Conservation (phyloP, 2,888 invertebrate species). For the Meiosimyza decipiens region DNA sequence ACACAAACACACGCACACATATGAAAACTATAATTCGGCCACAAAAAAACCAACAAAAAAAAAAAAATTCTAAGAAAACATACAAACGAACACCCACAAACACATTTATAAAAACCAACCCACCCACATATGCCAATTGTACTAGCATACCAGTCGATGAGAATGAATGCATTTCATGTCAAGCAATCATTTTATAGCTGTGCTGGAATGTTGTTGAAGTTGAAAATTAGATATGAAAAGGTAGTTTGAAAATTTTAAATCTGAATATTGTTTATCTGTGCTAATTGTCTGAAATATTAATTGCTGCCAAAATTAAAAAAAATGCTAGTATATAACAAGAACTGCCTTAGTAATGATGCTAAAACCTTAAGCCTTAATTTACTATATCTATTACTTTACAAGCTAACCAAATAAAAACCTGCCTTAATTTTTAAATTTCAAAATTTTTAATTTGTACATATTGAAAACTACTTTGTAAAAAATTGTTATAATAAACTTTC, state of each 20-base stretch:
- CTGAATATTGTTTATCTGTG: not conserved
- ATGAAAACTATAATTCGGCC: not conserved
- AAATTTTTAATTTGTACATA: slow-evolving; percentile 14
- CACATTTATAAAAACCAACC: not conserved
- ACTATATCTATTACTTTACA: not conserved
- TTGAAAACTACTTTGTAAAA: slow-evolving; percentile 16
- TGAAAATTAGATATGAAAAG: slow-evolving; percentile 23
- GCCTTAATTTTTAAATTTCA: slow-evolving; percentile 7
- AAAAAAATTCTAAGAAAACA: not conserved
- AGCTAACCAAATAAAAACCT: slow-evolving; percentile 17
- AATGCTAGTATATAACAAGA: not conserved
- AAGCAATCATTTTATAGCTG: slow-evolving; percentile 23
- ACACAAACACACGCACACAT: not conserved
- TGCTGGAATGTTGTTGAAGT: slow-evolving; percentile 24
- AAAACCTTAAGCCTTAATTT: too few relatives aligned
- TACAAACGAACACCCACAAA: not conserved
- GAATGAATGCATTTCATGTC: slow-evolving; percentile 26
- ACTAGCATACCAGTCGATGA: slow-evolving; percentile 12
- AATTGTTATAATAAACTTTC: slow-evolving; percentile 10
- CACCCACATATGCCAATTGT: not conserved
- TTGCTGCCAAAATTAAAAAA: not conserved
- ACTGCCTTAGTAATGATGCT: not conserved
- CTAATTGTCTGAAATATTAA: slow-evolving; percentile 7
- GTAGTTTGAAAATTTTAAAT: slow-evolving; percentile 13
- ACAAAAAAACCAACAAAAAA: slow-evolving; percentile 1